Conservation (phyloP, 2,888 invertebrate species). For the Schizotus pectinicornis region DNA sequence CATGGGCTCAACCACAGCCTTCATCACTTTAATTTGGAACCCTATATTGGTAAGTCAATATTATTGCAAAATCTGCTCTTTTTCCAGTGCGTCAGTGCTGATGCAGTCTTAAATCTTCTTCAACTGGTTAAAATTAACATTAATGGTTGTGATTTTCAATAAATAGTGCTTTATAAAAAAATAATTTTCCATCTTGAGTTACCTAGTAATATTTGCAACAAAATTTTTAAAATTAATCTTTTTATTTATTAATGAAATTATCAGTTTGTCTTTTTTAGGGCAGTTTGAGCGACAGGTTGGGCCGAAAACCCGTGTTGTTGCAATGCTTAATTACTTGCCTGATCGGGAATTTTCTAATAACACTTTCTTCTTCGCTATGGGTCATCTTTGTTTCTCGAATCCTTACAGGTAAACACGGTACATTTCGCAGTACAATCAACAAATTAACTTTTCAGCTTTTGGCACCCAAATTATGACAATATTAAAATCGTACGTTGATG, state of each 20-base stretch:
- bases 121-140: too few relatives aligned
- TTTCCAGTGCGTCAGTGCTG: too few relatives aligned
- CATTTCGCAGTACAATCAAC: too few relatives aligned
- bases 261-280: constrained; percentile 17
- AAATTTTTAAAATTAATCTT: too few relatives aligned
- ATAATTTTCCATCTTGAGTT: neutral
- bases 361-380: neutral
- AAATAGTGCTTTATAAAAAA: too few relatives aligned
- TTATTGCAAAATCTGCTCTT: neutral
- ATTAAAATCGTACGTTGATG: constrained; percentile 13
- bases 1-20: constrained; percentile 8
- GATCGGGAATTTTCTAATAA: constrained; percentile 9
- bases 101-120: too few relatives aligned
- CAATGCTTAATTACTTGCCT: constrained; percentile 8
- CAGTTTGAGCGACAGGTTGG: constrained; percentile 19
- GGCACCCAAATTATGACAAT: constrained; percentile 16
- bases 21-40: constrained; percentile 19
- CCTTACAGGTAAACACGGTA: constrained; percentile 15
- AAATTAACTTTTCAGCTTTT: constrained; percentile 15
- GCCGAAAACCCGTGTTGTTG: constrained; percentile 13
- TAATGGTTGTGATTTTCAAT: too few relatives aligned
- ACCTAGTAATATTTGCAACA: too few relatives aligned
- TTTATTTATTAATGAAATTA: too few relatives aligned
- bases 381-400: constrained; percentile 15
- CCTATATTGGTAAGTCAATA: constrained; percentile 15